A percentile compares a stretch with the other conserved stretches of the same genome.
phyloP scores from a whole-genome alignment of 92 coral and sea anemone genomes.

The Epizoanthus rinbou region DNA sequence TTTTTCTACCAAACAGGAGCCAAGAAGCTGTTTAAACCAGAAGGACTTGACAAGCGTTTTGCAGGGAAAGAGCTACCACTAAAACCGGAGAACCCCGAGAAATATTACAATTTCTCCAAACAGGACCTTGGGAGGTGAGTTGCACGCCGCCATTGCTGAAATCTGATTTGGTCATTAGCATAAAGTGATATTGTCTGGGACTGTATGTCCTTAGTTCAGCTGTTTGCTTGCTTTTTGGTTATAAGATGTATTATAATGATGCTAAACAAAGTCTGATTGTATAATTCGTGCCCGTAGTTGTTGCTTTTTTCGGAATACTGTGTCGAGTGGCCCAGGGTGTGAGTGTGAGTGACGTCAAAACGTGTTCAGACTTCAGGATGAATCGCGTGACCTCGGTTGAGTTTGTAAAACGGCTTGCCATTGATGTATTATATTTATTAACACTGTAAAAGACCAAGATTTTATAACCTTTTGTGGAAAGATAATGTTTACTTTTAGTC shows the following conservation, averaged over 20 bases:
- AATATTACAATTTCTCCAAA: slow-evolving; percentile 68
- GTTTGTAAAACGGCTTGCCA: neutral
- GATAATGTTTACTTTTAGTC: neutral
- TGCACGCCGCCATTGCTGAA: neutral
- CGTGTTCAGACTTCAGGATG: neutral
- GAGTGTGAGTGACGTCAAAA: neutral
- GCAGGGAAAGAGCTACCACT: slow-evolving; percentile 62
- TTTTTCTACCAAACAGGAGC: slow-evolving; percentile 25
- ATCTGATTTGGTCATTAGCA: neutral
- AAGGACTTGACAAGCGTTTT: slow-evolving; percentile 64
- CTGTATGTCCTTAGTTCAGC: neutral
- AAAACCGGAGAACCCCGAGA: slow-evolving; percentile 75
- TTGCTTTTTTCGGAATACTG: neutral
- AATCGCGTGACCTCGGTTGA: slow-evolving; percentile 3
- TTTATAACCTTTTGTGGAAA: neutral
- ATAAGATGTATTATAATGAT: neutral
- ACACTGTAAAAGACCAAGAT: neutral
- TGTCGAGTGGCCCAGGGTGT: neutral
- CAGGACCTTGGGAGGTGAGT: slow-evolving; percentile 90
- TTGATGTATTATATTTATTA: no score
- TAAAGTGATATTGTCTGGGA: neutral
- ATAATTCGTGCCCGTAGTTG: neutral
- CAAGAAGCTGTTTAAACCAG: slow-evolving; percentile 51
- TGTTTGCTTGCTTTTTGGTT: neutral
- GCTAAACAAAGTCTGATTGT: neutral